These are phyloP conservation scores for Tenodera sinensis DNA, from an alignment of 2,888 invertebrate genomes.

Conservation along the genomic window DNA sequence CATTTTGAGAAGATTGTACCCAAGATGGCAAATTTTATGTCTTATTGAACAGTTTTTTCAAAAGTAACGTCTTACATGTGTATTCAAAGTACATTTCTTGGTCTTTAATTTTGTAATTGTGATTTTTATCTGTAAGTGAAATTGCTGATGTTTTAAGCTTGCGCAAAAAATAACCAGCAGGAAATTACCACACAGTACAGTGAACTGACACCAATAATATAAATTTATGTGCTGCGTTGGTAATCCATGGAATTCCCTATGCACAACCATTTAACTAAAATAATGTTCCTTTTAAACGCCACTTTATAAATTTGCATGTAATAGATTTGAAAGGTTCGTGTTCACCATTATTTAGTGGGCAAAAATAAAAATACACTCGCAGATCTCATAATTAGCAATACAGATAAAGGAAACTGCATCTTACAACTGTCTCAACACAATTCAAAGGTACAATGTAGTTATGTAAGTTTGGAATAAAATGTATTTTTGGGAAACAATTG, in stretches of 20 bases:
- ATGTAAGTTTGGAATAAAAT: neutral
- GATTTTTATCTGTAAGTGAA: neutral
- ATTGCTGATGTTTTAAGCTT: neutral
- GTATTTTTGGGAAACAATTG: neutral
- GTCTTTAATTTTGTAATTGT: neutral
- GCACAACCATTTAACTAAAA: neutral
- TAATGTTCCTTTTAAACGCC: neutral
- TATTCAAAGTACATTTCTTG: neutral
- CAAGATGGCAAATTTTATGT: neutral
- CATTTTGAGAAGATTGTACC: neutral
- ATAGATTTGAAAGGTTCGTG: neutral
- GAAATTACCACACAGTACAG: neutral
- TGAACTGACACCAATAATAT: neutral
- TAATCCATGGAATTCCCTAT: neutral
- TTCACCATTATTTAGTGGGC: neutral
- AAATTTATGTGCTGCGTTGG: neutral
- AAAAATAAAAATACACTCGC: neutral
- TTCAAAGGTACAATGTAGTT: neutral
- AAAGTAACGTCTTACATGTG: neutral
- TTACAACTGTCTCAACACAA: neutral
- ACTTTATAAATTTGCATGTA: neutral
- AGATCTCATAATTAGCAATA: neutral
- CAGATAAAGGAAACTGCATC: neutral
- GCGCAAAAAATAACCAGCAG: neutral
- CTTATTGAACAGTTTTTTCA: neutral